Percentiles rank a stretch among this genome's conserved stretches.
Conservation (phyloP, 2,797 vertebrate genomes). For the Yasuhikotakia modesta region DNA sequence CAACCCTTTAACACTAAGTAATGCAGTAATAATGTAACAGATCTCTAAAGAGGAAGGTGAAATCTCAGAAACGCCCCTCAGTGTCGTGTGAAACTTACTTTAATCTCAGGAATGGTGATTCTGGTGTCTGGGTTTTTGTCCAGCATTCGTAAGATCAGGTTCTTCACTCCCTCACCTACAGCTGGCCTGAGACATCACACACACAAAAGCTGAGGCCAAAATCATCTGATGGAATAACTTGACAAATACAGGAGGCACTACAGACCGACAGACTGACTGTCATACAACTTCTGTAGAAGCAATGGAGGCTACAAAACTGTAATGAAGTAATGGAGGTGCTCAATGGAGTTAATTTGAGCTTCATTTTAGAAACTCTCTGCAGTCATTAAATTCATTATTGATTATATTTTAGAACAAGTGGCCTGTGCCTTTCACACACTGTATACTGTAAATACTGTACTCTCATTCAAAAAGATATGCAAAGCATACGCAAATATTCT, state of each 20-base stretch:
- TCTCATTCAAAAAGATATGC: not conserved
- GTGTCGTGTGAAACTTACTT: conserved; percentile 86
- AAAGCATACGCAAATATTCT: not conserved
- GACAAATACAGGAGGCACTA: not conserved
- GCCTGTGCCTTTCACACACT: too few species aligned
- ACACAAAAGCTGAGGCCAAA: not conserved
- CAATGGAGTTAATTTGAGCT: not conserved
- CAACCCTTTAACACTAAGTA: too few species aligned
- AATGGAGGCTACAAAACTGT: not conserved
- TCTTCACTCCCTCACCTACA: conserved; percentile 76
- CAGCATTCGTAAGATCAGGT: conserved; percentile 88
- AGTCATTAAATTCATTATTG: too few species aligned
- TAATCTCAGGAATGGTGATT: conserved; percentile 91
- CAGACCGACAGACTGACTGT: not conserved
- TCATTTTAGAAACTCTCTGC: too few species aligned
- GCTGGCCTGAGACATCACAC: conserved; percentile 45
- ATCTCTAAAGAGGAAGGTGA: too few species aligned
- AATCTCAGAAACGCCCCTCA: too few species aligned
- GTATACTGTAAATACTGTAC: not conserved
- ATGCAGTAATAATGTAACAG: too few species aligned
- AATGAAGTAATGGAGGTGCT: too few species aligned
- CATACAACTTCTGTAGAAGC: conserved; percentile 15
- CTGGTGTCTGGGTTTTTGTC: conserved; percentile 92
- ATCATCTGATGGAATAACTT: not conserved
- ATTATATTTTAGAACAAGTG: too few species aligned